A percentile compares a stretch with the other conserved stretches of the same genome.
Evolutionary conservation across 2,888 invertebrate species (phyloP).

Genomic region (Holacanthella duospinosa): DNA sequence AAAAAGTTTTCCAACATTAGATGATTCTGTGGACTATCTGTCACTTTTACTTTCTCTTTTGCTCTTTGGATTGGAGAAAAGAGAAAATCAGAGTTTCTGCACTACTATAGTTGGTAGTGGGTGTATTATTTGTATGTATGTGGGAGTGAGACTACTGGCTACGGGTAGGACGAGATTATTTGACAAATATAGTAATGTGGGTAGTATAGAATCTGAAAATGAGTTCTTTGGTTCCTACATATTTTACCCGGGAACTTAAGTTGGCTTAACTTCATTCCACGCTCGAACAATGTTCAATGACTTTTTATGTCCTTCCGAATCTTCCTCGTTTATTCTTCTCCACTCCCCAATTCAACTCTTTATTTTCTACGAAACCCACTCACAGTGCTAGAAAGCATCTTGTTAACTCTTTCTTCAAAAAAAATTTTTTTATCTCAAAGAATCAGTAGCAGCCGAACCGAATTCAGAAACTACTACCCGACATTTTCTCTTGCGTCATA

Average conservation of each 20-base stretch:
- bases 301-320: constrained; percentile 3
- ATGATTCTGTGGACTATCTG: background rate
- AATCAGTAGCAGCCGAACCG: background rate
- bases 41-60: background rate
- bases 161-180: background rate
- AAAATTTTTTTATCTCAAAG: background rate
- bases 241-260: background rate
- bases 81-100: background rate
- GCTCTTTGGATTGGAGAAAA: background rate
- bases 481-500: too few relatives aligned
- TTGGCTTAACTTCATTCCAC: constrained; percentile 6
- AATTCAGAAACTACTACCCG: background rate
- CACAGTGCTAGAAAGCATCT: background rate
- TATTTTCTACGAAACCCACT: background rate
- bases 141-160: background rate
- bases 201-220: background rate
- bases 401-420: background rate
- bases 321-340: constrained; percentile 4
- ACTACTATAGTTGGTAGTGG: background rate
- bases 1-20: background rate
- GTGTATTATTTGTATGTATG: background rate
- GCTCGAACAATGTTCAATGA: constrained; percentile 5
- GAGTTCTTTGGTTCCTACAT: background rate
- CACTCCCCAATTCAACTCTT: background rate
- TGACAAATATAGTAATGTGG: background rate